These are phyloP conservation scores for Elysia chlorotica DNA, from an alignment of 1,140 invertebrate species.

Conservation along the genomic window DNA sequence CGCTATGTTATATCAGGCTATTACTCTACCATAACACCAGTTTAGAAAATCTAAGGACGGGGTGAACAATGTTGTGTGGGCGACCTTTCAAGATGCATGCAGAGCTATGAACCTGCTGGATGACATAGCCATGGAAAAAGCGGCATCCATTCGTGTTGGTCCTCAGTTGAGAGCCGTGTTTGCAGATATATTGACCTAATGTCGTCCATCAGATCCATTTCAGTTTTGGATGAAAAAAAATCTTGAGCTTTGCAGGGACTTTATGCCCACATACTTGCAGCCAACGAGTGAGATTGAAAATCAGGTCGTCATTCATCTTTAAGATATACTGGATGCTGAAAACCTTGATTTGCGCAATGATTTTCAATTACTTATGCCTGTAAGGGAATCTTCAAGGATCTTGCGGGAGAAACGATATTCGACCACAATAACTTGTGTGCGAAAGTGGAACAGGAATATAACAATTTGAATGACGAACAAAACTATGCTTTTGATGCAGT, in stretches of 20 bases:
- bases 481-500: neutral
- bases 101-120: neutral
- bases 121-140: neutral
- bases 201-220: neutral
- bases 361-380: neutral
- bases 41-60: neutral
- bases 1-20: too few species aligned
- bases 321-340: neutral
- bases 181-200: neutral
- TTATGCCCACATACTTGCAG: neutral
- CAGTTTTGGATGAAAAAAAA: neutral
- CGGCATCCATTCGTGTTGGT: neutral
- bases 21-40: too few species aligned
- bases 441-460: neutral
- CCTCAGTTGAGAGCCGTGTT: neutral
- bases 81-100: neutral
- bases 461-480: neutral
- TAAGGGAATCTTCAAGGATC: neutral
- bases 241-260: neutral
- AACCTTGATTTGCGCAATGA: neutral
- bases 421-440: too few species aligned
- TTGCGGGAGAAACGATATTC: neutral
- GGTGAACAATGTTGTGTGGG: neutral
- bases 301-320: neutral
- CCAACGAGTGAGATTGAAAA: neutral